phyloP scores from a whole-genome alignment of 2,113 vertebrate species.

The Limnothrissa miodon region DNA sequence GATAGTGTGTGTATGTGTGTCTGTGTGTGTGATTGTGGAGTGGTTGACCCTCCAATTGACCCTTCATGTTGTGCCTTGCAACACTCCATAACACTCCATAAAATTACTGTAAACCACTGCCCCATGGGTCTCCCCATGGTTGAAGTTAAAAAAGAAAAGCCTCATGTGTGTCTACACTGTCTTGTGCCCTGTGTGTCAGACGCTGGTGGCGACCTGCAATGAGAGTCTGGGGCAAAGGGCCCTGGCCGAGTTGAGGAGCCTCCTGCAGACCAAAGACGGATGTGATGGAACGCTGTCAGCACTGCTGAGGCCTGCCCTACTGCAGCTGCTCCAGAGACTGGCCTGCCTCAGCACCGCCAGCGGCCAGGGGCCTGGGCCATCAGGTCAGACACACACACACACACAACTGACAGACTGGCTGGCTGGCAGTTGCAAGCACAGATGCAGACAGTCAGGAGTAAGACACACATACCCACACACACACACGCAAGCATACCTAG shows the following conservation, averaged over 20 bases:
- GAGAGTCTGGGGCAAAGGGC: slow-evolving; percentile 73
- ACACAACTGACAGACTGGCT: background rate
- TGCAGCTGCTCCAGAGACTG: slow-evolving; percentile 80
- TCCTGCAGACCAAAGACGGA: slow-evolving; percentile 64
- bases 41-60: too few species aligned
- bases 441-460: background rate
- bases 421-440: slow-evolving; percentile 7
- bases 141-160: background rate
- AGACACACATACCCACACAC: background rate
- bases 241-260: slow-evolving; percentile 66
- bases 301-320: slow-evolving; percentile 75
- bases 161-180: background rate
- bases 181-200: slow-evolving; percentile 20
- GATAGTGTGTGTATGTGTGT: too few species aligned
- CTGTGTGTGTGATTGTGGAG: too few species aligned
- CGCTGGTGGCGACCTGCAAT: slow-evolving; percentile 79
- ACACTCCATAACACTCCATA: too few species aligned
- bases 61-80: too few species aligned
- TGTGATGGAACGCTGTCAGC: slow-evolving; percentile 64
- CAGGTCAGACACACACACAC: slow-evolving; percentile 58
- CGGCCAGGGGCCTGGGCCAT: slow-evolving; percentile 46
- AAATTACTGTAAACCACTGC: too few species aligned
- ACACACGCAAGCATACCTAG: background rate
- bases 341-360: slow-evolving; percentile 62
- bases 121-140: too few species aligned